phyloP scores from a whole-genome alignment of 2,888 invertebrate genomes.

The Mycalesis mineus region DNA sequence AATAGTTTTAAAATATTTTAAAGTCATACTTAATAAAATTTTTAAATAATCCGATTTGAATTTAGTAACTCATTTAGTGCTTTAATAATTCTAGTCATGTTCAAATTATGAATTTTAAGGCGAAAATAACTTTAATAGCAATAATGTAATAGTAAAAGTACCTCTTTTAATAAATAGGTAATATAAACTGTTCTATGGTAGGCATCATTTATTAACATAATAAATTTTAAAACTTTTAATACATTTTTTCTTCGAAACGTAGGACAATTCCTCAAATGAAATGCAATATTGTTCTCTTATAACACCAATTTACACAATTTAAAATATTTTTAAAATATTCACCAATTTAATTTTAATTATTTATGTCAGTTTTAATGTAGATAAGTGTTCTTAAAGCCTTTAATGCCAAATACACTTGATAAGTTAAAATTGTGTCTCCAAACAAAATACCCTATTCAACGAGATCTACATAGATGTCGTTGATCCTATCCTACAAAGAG shows the following conservation, averaged over 20 bases:
- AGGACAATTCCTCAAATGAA: not conserved
- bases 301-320: slow-evolving; percentile 23
- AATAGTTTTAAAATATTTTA: slow-evolving; percentile 65
- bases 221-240: slow-evolving; percentile 31
- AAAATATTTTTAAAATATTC: not conserved
- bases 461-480: no score
- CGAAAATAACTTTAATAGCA: slow-evolving; percentile 49
- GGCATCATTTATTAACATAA: slow-evolving; percentile 29
- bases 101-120: slow-evolving; percentile 44
- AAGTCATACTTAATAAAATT: slow-evolving; percentile 1
- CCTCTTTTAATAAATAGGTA: slow-evolving; percentile 26
- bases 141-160: slow-evolving; percentile 56
- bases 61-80: slow-evolving; percentile 46
- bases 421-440: not conserved
- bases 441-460: not conserved
- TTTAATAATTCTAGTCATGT: slow-evolving; percentile 53
- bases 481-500: not conserved
- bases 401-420: not conserved
- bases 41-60: slow-evolving; percentile 30
- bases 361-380: not conserved
- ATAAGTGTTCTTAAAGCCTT: not conserved
- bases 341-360: not conserved
- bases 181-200: slow-evolving; percentile 40
- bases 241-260: not conserved
- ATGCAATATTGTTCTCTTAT: slow-evolving; percentile 11